Percentiles rank a stretch among this genome's conserved stretches.
Conservation (phyloP, 2,888 invertebrate species). For the Nomada ruficornis region DNA sequence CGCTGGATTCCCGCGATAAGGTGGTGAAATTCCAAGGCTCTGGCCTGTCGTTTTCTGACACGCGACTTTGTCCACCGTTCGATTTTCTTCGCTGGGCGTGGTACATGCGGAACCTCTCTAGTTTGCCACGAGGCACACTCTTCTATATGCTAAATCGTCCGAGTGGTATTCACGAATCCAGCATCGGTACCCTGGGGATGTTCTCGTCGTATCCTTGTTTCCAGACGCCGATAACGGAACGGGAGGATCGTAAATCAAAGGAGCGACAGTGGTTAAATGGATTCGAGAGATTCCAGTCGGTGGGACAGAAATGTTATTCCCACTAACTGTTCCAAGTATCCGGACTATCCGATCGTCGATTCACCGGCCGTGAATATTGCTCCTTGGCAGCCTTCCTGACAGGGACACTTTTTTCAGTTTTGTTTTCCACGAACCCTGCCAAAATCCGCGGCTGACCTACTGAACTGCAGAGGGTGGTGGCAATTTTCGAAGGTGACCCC, state of each 20-base stretch:
- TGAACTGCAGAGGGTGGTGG: constrained; percentile 11
- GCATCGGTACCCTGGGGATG: constrained; percentile 19
- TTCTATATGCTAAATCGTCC: not conserved
- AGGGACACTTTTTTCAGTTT: constrained; percentile 46
- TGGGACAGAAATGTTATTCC: constrained; percentile 32
- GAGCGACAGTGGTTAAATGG: constrained; percentile 49
- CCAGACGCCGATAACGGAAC: constrained; percentile 1
- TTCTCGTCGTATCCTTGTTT: constrained; percentile 32
- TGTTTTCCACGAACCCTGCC: constrained; percentile 44
- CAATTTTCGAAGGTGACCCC: constrained; percentile 43
- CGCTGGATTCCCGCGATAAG: constrained; percentile 24
- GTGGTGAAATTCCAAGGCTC: constrained; percentile 50
- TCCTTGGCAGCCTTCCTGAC: constrained; percentile 63
- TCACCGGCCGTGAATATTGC: constrained; percentile 51
- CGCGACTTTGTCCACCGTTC: constrained; percentile 42
- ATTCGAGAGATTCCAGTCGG: constrained; percentile 56
- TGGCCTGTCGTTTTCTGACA: constrained; percentile 40
- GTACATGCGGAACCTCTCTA: not conserved
- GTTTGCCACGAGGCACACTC: not conserved
- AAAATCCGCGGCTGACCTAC: constrained; percentile 57
- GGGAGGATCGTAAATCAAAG: constrained; percentile 59
- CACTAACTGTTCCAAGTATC: constrained; percentile 52
- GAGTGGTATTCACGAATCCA: constrained; percentile 20
- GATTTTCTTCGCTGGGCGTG: constrained; percentile 35
- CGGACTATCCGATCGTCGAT: constrained; percentile 58